Conservation (phyloP, 2,888 invertebrate species). For the Autographa pulchrina region DNA sequence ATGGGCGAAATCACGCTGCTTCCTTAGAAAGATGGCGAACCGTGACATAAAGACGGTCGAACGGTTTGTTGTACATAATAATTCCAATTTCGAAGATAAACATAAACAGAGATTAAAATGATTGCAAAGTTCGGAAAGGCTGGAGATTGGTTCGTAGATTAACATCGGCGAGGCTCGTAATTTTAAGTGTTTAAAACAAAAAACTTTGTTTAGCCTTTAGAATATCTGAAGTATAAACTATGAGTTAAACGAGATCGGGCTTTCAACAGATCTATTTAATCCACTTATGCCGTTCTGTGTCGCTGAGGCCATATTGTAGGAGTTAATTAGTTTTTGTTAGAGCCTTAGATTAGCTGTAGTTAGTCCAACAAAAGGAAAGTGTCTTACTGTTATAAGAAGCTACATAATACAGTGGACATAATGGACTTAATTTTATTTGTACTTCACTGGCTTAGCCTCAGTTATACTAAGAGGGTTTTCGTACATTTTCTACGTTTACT, state of each 20-base stretch:
- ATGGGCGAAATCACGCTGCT: slow-evolving; percentile 61
- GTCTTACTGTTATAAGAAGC: slow-evolving; percentile 11
- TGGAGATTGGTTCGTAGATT: slow-evolving; percentile 37
- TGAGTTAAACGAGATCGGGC: slow-evolving; percentile 44
- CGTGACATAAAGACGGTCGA: slow-evolving; percentile 30
- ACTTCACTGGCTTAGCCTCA: slow-evolving; percentile 17
- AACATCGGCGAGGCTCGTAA: slow-evolving; percentile 47
- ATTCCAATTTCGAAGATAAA: slow-evolving; percentile 31
- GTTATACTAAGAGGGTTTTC: slow-evolving; percentile 22
- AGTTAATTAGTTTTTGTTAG: slow-evolving; percentile 60
- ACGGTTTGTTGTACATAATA: slow-evolving; percentile 24
- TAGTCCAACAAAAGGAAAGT: slow-evolving; percentile 30
- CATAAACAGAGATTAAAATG: slow-evolving; percentile 21
- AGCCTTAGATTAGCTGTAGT: slow-evolving; percentile 52
- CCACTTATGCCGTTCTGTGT: slow-evolving; percentile 50
- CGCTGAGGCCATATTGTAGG: slow-evolving; percentile 48
- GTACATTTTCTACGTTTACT: slow-evolving; percentile 21
- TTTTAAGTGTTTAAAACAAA: slow-evolving; percentile 44
- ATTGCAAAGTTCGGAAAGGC: slow-evolving; percentile 26
- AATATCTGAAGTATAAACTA: slow-evolving; percentile 42
- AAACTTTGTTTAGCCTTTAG: slow-evolving; percentile 40
- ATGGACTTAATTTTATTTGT: slow-evolving; percentile 38
- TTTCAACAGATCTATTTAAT: slow-evolving; percentile 59
- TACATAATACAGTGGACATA: slow-evolving; percentile 21
- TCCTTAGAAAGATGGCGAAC: slow-evolving; percentile 49